Evolutionary conservation across 1,140 invertebrate genomes (phyloP).

Genomic region (Platorchestia sp.): DNA sequence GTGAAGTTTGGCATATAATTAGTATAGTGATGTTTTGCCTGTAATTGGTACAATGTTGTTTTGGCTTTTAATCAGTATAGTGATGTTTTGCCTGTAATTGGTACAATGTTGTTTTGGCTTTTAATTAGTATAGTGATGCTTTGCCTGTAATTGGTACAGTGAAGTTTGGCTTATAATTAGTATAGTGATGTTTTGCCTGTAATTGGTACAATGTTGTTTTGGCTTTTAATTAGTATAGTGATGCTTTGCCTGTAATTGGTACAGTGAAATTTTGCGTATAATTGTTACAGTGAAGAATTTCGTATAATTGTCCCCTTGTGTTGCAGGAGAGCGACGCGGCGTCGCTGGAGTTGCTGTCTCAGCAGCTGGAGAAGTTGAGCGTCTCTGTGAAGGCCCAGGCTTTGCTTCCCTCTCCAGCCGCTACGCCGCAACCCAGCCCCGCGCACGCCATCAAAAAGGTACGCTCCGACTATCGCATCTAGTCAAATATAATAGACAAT

Average conservation of each 20-base stretch:
- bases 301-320: not conserved
- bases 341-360: not conserved
- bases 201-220: too few relatives aligned
- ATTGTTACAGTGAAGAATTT: not conserved
- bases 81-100: too few relatives aligned
- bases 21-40: too few relatives aligned
- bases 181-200: too few relatives aligned
- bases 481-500: not conserved
- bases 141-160: not conserved
- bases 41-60: too few relatives aligned
- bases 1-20: too few relatives aligned
- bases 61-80: too few relatives aligned
- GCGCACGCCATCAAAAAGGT: slow-evolving; percentile 5
- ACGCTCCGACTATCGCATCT: not conserved
- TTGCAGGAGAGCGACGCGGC: slow-evolving; percentile 12
- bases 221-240: too few relatives aligned
- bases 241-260: too few relatives aligned
- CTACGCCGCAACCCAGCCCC: not conserved
- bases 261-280: not conserved
- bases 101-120: not conserved
- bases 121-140: not conserved
- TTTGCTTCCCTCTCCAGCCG: not conserved
- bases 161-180: too few relatives aligned
- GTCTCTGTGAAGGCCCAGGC: not conserved
- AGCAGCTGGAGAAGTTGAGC: slow-evolving; percentile 11